Conservation (phyloP, 2,113 vertebrate species). For the Vanacampus margaritifer region DNA sequence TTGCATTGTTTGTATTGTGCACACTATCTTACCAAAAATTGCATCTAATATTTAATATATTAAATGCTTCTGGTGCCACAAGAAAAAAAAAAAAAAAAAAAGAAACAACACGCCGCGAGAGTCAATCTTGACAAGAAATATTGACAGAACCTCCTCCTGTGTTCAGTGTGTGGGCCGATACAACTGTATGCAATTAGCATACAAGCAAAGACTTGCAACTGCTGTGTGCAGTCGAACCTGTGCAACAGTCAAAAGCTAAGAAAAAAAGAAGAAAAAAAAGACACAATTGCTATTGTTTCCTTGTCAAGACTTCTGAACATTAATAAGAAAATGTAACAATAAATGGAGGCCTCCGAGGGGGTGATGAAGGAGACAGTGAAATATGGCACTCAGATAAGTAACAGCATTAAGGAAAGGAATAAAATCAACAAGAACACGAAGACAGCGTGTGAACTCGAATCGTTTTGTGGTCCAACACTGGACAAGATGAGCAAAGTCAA, state of each 20-base stretch:
- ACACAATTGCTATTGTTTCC: conserved; percentile 38
- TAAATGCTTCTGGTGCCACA: not conserved
- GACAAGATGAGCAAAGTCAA: too few relatives aligned
- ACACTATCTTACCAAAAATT: not conserved
- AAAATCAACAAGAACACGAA: not conserved
- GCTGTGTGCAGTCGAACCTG: conserved; percentile 17
- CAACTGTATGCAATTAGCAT: conserved; percentile 44
- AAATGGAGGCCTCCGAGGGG: conserved; percentile 28
- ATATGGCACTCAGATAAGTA: conserved; percentile 11
- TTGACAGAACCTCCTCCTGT: conserved; percentile 24
- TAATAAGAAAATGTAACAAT: conserved; percentile 59
- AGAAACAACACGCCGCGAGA: not conserved
- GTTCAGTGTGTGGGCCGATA: conserved; percentile 50
- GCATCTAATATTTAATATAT: not conserved
- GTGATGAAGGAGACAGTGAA: conserved; percentile 10
- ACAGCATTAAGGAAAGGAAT: not conserved
- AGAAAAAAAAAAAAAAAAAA: too few relatives aligned
- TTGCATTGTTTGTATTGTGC: not conserved
- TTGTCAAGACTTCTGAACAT: conserved; percentile 54
- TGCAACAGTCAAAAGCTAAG: conserved; percentile 17
- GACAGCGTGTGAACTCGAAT: not conserved
- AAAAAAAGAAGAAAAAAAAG: conserved; percentile 25
- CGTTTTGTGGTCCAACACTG: not conserved
- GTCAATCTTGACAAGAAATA: conserved; percentile 15
- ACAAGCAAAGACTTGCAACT: conserved; percentile 52